Evolutionary conservation across 1,140 invertebrate species (phyloP).

Genomic region (Mycetomoellerius zeteki): DNA sequence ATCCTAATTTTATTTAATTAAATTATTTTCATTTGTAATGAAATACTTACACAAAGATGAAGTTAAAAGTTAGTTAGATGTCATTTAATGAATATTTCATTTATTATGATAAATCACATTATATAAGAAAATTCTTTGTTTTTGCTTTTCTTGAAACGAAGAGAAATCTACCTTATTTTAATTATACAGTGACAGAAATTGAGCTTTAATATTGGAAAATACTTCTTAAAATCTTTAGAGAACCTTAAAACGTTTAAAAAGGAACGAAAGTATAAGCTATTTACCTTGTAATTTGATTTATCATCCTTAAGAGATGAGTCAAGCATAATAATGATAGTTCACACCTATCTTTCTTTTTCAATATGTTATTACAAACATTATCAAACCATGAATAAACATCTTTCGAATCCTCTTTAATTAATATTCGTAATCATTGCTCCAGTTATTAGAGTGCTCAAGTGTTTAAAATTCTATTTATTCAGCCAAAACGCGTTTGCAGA

Average conservation of each 20-base stretch:
- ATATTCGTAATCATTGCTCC: neutral
- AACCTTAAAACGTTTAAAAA: neutral
- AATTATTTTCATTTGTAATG: neutral
- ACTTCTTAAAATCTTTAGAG: no score
- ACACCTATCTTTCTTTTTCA: no score
- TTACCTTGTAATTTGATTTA: constrained; percentile 3
- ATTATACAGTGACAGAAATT: neutral
- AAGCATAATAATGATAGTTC: neutral
- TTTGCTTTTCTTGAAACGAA: neutral
- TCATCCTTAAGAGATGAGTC: neutral
- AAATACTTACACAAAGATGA: neutral
- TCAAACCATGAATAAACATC: neutral
- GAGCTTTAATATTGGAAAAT: no score
- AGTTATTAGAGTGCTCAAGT: no score
- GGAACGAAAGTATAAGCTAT: neutral
- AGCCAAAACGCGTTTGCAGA: neutral
- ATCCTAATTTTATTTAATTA: neutral
- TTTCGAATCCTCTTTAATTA: constrained; percentile 9
- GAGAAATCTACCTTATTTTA: neutral
- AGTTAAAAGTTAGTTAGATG: neutral
- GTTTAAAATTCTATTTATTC: constrained; percentile 29
- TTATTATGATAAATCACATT: neutral
- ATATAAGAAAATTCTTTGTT: neutral
- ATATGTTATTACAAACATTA: no score
- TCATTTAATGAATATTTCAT: constrained; percentile 6